Base-by-base conservation (phyloP, 2,113 vertebrate species). In the Madoqua kirkii region DNA sequence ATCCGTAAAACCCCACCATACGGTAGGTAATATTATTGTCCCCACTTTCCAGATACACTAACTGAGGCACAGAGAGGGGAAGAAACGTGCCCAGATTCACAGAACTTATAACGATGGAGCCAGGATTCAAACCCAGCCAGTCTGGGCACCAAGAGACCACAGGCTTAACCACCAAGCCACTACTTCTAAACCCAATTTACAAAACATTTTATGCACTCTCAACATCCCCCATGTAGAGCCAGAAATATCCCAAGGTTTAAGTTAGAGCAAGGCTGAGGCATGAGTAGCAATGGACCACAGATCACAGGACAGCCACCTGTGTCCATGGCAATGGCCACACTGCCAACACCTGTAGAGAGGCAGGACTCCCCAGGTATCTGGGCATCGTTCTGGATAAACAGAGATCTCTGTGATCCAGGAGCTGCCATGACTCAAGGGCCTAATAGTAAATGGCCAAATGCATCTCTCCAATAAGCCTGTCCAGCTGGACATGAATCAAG, bases 401-500 rank as follows among this genome's bases (percentile, higher is more conserved):
- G 76, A 92, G 55, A 79, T 31, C 40, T 79, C 85, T 55, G 89
- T 36, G 62, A 89, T 45, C 45, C 4, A 4, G 50, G 48, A 87
- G 43, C 25, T 36, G 54, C 71, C 71, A 7, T 71, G 60, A 93
- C 60, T 96, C 79, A 60, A 40, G 54, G 88, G 52, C 52, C 90
- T 57, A 50, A 74, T 10, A 21, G 12, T 76, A 55, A 95, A 60
- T 33, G 54, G 40, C 91, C 33, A 10, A 59, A 55, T 43, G 1
- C 31, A 36, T 89, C 79, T 92, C 76, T 96, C 84, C 78, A 54
- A 93, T 25, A 93, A 96, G 74, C 0, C 62, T 62, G 60, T 89
- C 84, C 76, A 92, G 55, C 45, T 93, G 95, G 85, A 88, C 87
- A 81, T 67, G 29, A 74, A 88, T 92, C 83, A 91, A 86, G 74